Percentiles rank a stretch among this genome's conserved stretches.
These are phyloP conservation scores for Elymnias hypermnestra DNA, from an alignment of 1,140 invertebrate genomes.

Conservation along the genomic window DNA sequence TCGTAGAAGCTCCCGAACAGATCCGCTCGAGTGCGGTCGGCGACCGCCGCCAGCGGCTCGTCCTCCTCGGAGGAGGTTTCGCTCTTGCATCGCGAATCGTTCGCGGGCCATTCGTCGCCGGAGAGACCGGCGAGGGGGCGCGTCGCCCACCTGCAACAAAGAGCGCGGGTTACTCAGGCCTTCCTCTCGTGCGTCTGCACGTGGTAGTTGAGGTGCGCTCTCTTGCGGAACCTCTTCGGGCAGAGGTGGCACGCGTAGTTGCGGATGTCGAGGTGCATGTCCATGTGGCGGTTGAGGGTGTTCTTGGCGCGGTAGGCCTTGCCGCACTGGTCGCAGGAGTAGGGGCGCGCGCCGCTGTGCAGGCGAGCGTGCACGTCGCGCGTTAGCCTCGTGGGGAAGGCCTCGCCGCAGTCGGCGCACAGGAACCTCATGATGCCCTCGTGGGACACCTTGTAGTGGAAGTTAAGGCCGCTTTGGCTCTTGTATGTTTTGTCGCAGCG, in stretches of 20 bases:
- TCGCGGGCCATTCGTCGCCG: conserved; percentile 2
- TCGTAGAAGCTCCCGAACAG: conserved; percentile 43
- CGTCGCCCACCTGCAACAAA: conserved; percentile 53
- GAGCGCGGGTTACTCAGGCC: conserved; percentile 29
- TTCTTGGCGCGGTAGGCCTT: conserved; percentile 49
- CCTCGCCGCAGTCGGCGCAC: conserved; percentile 49
- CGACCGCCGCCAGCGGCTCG: conserved; percentile 36
- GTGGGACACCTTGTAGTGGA: conserved; percentile 43
- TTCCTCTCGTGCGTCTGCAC: conserved; percentile 36
- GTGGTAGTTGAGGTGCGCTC: too few relatives aligned
- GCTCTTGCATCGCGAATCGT: too few relatives aligned
- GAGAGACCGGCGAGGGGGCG: too few relatives aligned
- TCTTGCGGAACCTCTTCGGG: conserved; percentile 52
- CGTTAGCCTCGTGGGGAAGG: conserved; percentile 41
- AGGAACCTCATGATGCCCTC: conserved; percentile 32
- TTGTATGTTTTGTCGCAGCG: conserved; percentile 41
- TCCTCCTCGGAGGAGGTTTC: conserved; percentile 28
- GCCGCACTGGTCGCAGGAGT: too few relatives aligned
- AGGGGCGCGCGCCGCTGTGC: conserved; percentile 76
- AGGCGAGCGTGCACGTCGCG: conserved; percentile 49
- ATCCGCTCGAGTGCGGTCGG: too few relatives aligned
- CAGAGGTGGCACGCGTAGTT: conserved; percentile 76
- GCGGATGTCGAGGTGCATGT: conserved; percentile 46
- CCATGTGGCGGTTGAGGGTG: conserved; percentile 41
- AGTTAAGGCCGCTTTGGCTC: conserved; percentile 28